Evolutionary conservation across 2,113 vertebrate species (phyloP).

Genomic region (Alouatta palliata): DNA sequence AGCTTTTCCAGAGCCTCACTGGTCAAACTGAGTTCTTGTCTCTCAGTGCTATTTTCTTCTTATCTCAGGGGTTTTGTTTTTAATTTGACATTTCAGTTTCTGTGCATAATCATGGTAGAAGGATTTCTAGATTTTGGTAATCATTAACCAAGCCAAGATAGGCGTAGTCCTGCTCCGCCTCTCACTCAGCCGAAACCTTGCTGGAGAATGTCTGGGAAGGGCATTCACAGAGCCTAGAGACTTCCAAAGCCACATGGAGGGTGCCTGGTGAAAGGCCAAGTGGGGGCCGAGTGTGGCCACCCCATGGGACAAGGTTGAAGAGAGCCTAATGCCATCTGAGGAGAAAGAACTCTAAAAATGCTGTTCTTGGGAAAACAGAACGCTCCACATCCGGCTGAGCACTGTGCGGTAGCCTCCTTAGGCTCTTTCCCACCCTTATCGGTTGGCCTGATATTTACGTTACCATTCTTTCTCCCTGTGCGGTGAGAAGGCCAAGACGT

Average conservation of each 20-base stretch:
- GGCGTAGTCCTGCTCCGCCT: background rate
- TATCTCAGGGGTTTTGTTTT: slow-evolving; percentile 19
- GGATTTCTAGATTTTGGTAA: slow-evolving; percentile 50
- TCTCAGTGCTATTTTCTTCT: background rate
- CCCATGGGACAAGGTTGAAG: background rate
- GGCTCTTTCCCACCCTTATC: background rate
- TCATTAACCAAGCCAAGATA: slow-evolving; percentile 7
- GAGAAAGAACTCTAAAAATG: background rate
- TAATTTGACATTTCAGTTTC: background rate
- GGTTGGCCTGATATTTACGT: background rate
- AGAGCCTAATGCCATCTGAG: background rate
- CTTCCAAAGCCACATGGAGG: background rate
- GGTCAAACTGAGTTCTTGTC: background rate
- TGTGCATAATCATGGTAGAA: background rate
- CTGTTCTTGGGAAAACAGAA: background rate
- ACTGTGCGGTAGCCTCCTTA: background rate
- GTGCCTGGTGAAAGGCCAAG: background rate
- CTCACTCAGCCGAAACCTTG: background rate
- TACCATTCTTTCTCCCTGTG: background rate
- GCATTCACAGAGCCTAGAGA: background rate
- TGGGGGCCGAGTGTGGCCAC: background rate
- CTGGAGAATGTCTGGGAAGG: background rate
- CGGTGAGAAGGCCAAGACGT: background rate
- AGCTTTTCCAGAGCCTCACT: background rate
- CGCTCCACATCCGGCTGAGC: background rate